Evolutionary conservation across 2,888 invertebrate genomes (phyloP).

Genomic region (Caenorhabditis uteleia): DNA sequence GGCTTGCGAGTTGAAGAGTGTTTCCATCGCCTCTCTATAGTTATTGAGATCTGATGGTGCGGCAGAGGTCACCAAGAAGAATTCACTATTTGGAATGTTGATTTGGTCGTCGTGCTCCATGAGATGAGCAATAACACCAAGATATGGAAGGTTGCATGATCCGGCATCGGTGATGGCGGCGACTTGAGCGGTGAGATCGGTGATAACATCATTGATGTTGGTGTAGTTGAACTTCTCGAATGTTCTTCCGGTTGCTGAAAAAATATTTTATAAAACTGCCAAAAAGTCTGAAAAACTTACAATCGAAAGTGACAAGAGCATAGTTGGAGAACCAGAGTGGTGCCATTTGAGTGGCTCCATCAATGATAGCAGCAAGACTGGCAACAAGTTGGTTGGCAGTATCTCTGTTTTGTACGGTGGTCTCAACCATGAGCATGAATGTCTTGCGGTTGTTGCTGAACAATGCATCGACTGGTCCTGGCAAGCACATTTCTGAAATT

Average conservation of each 20-base stretch:
- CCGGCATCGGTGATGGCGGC: conserved; percentile 25
- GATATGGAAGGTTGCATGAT: conserved; percentile 36
- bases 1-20: conserved; percentile 32
- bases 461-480: too few species aligned
- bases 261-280: not conserved
- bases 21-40: conserved; percentile 21
- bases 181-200: conserved; percentile 24
- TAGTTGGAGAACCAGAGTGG: conserved; percentile 49
- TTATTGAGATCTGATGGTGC: conserved; percentile 26
- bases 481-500: conserved; percentile 30
- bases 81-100: conserved; percentile 39
- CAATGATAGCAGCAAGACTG: conserved; percentile 31
- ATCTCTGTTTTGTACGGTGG: conserved; percentile 29
- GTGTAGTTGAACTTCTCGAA: conserved; percentile 31
- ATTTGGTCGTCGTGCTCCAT: conserved; percentile 28
- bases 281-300: conserved; percentile 8
- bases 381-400: conserved; percentile 31
- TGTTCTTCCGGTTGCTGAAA: conserved; percentile 35
- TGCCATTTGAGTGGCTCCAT: conserved; percentile 10
- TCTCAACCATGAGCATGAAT: conserved; percentile 45
- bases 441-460: conserved; percentile 44
- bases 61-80: conserved; percentile 42
- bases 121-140: conserved; percentile 21
- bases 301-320: conserved; percentile 52
- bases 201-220: conserved; percentile 17